Evolutionary conservation across 2,888 invertebrate genomes (phyloP), one percentile per base, ranked within the genome.

Genomic region (Caenorhabditis drosophilae): DNA sequence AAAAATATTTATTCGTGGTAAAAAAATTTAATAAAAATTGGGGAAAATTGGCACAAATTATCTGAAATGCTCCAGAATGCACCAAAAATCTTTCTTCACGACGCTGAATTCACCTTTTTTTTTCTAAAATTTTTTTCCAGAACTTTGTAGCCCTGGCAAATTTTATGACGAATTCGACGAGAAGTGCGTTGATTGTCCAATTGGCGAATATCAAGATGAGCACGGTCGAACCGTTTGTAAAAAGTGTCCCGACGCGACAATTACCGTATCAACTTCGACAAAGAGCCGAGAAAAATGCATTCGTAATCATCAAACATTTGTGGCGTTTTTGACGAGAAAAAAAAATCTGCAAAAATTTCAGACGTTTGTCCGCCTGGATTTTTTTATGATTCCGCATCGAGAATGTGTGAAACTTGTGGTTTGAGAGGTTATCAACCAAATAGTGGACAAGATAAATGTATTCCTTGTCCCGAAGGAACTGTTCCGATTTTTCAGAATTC

Each of bases 361-460:
- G 75, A 58, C 22, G 52, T 68, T 2, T 75, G 75, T 22, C 73
- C 71, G 16, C 50, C 70, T 31, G 75, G 75, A 20, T 67, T 68
- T 44, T 73, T 61, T 35, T 70, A 66, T 36, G 75, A 75, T 40
- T 41, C 46, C 2, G 52, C 57, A 1, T 58, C 73, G 9, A 44
- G 55, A 40, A 62, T 68, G 44, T 75, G 75, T 49, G 73, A 71
- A 16, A 64, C 69, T 1, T 75, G 75, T 50, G 70, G 75, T 1
- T 52, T 71, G 0, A 46, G 67, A 7, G 71, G 70, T 9, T 75
- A 63, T 55, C 73, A 73, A 48, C 59, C 66, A 4, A 57, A 50
- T 4, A 48, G 47, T 4, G 75, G 75, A 25, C 61, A 69, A 45
- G 70, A 67, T 42, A 49, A 51, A 45, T 73, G 73, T 47, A 48